Evolutionary conservation across 2,113 vertebrate species (phyloP), one percentile per base, ranked within the genome.

Genomic region (Acanthisitta chloris): DNA sequence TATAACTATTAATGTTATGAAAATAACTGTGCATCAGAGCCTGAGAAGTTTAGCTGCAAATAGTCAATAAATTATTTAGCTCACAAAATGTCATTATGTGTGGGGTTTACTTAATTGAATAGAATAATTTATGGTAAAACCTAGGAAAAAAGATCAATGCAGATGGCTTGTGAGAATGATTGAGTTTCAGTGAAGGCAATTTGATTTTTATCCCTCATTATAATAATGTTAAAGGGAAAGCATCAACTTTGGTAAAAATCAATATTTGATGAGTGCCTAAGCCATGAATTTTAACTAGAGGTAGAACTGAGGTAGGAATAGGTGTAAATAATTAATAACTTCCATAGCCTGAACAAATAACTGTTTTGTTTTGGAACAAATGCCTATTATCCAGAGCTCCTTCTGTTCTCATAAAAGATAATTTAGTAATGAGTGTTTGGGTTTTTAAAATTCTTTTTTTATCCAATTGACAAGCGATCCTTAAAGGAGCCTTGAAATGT

Each of bases 181-280:
- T 97, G 98, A 97, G 98, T 97, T 97, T 97, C 97, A 95, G 97
- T 62, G 89, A 91, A 94, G 95, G 96, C 98, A 97, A 98, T 98
- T 98, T 97, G 97, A 98, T 98, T 98, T 98, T 98, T 97, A 98
- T 98, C 98, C 98, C 98, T 98, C 98, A 98, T 98, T 98, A 98
- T 98, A 98, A 98, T 97, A 98, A 98, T 97, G 97, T 98, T 98
- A 98, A 98, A 98, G 98, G 97, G 96, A 97, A 98, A 97, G 96
- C 97, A 98, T 97, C 98, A 97, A 96, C 96, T 97, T 97, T 98
- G 98, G 97, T 97, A 98, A 97, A 98, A 98, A 99, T 99, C 99
- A 98, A 99, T 99, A 99, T 99, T 99, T 99, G 98, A 99, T 97
- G 97, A 98, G 98, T 73, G 96, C 96, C 98, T 96, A 93, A 97